Base-by-base conservation (phyloP, 2,113 vertebrate species). In the Ictidomys tridecemlineatus region DNA sequence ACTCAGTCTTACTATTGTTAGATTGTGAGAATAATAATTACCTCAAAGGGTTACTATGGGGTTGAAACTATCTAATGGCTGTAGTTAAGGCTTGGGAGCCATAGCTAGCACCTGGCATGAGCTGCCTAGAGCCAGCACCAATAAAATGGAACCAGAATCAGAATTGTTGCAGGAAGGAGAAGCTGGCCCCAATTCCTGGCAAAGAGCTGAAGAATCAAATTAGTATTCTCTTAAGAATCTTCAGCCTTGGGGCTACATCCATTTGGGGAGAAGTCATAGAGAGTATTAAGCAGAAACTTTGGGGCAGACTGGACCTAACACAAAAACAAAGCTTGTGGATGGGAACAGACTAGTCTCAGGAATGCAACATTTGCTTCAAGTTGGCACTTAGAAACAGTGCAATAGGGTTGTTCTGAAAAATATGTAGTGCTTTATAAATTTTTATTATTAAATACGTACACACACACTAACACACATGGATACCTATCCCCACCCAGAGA, bases 171-270 rank as follows among this genome's bases (percentile, higher is more conserved):
- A 90, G 63, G 51, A 92, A 86, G 77, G 70, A 93, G 90, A 91
- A 45, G 82, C 2, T 97, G 97, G 85, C 95, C 74, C 95, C 37
- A 93, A 78, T 92, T 96, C 67, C 77, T 96, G 91, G 88, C 93
- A 86, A 85, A 96, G 39, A 72, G 65, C 30, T 90, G 26, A 92
- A 91, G 72, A 96, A 91, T 88, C 88, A 94, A 91, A 92, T 96
- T 79, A 87, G 63, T 72, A 91, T 95, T 96, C 72, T 61, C 82
- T 95, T 77, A 93, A 90, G 94, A 96, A 98, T 96, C 95, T 92
- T 94, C 51, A 86, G n/a, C 63, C 56, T 93, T 79, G 70, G 73
- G 85, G 82, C 69, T 94, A 30, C 37, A 82, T 73, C 69, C 95
- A 94, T n/a, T 30, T 63, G 14, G 32, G 32, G 32, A 69, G 34